Percentiles rank a stretch among this genome's conserved stretches.
Evolutionary conservation across 2,113 vertebrate species (phyloP).

Genomic region (Cephalopterus ornatus): DNA sequence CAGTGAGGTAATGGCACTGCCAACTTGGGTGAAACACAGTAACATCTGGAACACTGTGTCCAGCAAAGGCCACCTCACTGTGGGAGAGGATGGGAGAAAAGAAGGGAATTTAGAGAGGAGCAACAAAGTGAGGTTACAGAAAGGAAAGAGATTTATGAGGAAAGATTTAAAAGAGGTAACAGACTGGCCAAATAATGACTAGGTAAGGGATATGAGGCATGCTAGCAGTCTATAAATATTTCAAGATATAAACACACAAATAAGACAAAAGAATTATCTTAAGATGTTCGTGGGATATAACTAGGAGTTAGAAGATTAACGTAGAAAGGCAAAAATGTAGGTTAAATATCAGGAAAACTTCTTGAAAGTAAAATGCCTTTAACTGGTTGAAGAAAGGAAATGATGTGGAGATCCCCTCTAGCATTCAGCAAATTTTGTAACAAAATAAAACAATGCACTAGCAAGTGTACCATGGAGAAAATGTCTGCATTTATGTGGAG

Average conservation of each 20-base stretch:
- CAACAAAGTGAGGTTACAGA: not conserved
- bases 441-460: not conserved
- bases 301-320: conserved; percentile 17
- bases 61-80: not conserved
- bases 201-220: not conserved
- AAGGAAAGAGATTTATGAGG: conserved; percentile 29
- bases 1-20: not conserved
- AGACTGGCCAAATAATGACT: not conserved
- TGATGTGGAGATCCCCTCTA: not conserved
- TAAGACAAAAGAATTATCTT: conserved; percentile 31
- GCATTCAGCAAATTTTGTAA: not conserved
- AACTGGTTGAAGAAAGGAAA: not conserved
- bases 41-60: not conserved
- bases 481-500: not conserved
- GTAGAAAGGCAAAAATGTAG: not conserved
- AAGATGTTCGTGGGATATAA: not conserved
- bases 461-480: not conserved
- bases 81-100: not conserved
- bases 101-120: not conserved
- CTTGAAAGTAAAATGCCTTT: not conserved
- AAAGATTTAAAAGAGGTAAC: conserved; percentile 24
- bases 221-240: conserved; percentile 57
- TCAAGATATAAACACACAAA: conserved; percentile 28
- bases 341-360: not conserved
- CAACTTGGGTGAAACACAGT: not conserved